Conservation (phyloP, 2,113 vertebrate species). For the Oceanodroma tethys region DNA sequence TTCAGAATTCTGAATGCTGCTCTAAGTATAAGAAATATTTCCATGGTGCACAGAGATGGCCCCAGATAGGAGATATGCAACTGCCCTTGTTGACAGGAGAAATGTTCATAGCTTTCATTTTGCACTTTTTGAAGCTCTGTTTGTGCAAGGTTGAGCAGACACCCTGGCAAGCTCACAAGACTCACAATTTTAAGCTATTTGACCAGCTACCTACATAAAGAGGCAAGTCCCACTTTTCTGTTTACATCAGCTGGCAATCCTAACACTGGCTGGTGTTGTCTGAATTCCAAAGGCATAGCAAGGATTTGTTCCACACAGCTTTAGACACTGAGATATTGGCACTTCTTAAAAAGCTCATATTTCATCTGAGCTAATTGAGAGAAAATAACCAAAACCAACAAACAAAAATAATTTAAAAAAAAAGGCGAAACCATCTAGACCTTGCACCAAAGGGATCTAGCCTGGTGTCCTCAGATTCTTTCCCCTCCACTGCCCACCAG, state of each 20-base stretch:
- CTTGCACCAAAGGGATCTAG: neutral
- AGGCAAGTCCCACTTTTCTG: neutral
- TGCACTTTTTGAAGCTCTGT: neutral
- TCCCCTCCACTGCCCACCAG: neutral
- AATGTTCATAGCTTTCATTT: neutral
- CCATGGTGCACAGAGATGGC: neutral
- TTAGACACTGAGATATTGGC: neutral
- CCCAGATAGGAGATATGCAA: neutral
- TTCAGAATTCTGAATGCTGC: neutral
- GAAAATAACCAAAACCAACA: neutral
- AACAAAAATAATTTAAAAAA: neutral
- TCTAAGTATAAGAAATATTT: neutral
- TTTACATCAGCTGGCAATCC: neutral
- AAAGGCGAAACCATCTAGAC: neutral
- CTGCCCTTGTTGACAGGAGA: neutral
- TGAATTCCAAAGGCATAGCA: neutral
- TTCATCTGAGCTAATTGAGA: neutral
- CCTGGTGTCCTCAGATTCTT: neutral
- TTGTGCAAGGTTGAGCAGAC: neutral
- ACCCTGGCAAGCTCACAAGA: neutral
- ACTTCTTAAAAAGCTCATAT: neutral
- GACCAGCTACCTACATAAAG: neutral
- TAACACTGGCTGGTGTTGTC: neutral
- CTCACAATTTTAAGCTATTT: neutral
- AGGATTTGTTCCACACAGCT: neutral